These are phyloP conservation scores for Acrossocheilus fasciatus DNA, from an alignment of 2,797 vertebrate species.

Conservation along the genomic window DNA sequence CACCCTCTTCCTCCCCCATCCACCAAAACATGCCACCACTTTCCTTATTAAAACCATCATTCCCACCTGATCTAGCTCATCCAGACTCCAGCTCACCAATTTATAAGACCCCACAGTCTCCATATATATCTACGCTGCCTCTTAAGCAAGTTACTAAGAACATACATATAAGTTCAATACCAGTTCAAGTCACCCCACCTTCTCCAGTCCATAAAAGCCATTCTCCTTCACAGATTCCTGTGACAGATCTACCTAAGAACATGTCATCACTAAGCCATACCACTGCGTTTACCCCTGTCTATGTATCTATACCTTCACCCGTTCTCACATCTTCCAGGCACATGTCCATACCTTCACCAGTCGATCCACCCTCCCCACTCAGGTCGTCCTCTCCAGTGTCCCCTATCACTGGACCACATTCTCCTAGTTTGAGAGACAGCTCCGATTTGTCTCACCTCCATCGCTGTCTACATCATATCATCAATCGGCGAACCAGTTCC, in stretches of 20 bases:
- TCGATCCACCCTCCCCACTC: constrained; percentile 28
- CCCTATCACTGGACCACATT: constrained; percentile 29
- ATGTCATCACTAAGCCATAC: constrained; percentile 36
- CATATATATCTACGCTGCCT: background rate
- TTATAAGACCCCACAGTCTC: constrained; percentile 40
- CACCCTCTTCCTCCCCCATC: constrained; percentile 21
- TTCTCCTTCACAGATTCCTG: constrained; percentile 17
- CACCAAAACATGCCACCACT: background rate
- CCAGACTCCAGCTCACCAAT: background rate
- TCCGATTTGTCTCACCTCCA: constrained; percentile 74
- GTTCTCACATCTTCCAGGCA: constrained; percentile 16
- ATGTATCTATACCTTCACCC: constrained; percentile 36
- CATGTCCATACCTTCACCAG: constrained; percentile 17
- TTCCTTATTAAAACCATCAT: constrained; percentile 10
- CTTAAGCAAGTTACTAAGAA: constrained; percentile 1
- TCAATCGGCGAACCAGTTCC: constrained; percentile 73
- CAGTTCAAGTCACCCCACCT: constrained; percentile 41
- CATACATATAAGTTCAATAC: constrained; percentile 22
- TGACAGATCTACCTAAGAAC: background rate
- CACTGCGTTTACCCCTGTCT: constrained; percentile 24
- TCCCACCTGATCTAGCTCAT: constrained; percentile 18
- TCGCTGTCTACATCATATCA: constrained; percentile 76
- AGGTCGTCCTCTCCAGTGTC: constrained; percentile 41
- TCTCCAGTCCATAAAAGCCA: constrained; percentile 35
- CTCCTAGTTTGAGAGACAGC: constrained; percentile 60